phyloP scores from a whole-genome alignment of 2,113 vertebrate genomes.

The Lagopus muta region DNA sequence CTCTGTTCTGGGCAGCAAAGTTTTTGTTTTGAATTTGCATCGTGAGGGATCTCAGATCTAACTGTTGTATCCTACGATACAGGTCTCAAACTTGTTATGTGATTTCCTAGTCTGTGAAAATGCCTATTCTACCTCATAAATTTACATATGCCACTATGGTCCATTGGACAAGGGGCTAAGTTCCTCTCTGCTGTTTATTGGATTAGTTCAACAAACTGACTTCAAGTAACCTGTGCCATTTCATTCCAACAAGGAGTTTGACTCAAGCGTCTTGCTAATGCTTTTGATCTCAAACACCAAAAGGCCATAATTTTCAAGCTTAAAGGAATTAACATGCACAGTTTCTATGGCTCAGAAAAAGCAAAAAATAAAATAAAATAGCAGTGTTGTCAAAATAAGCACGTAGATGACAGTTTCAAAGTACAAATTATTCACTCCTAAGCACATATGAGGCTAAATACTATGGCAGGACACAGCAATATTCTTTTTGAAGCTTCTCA shows the following conservation, averaged over 20 bases:
- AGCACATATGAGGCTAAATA: background rate
- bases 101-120: background rate
- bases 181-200: background rate
- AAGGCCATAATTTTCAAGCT: background rate
- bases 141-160: background rate
- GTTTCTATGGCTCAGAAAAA: constrained; percentile 3
- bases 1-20: background rate
- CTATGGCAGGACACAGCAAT: background rate
- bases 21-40: background rate
- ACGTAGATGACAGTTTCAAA: background rate
- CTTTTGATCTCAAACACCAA: constrained; percentile 22
- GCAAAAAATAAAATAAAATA: background rate
- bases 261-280: background rate
- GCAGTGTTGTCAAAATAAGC: background rate
- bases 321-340: background rate
- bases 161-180: background rate
- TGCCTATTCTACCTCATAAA: background rate
- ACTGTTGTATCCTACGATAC: background rate
- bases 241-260: background rate
- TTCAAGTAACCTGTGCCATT: background rate
- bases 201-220: background rate
- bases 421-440: background rate
- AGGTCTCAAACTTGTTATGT: background rate
- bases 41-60: background rate
- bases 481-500: background rate